phyloP scores from a whole-genome alignment of 2,113 vertebrate genomes.

The Equus przewalskii region DNA sequence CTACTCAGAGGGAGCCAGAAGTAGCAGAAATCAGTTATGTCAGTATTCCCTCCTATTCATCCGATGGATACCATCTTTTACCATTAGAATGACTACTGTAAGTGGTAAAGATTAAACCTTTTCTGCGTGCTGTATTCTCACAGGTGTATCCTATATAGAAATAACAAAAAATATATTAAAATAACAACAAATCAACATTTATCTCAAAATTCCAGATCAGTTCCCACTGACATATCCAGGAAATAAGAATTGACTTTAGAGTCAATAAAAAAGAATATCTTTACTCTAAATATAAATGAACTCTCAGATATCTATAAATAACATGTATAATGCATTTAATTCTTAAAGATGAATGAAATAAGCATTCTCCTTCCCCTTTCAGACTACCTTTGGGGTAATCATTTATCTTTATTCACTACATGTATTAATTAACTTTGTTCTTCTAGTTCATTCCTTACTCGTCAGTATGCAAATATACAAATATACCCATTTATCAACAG shows the following conservation, averaged over 20 bases:
- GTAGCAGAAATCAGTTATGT: not conserved
- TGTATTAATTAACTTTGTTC: not conserved
- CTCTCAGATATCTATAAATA: not conserved
- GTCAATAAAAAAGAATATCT: not conserved
- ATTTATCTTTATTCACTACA: slow-evolving; percentile 16
- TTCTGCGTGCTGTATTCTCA: not conserved
- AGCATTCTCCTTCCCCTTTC: not conserved
- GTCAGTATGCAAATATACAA: slow-evolving; percentile 12
- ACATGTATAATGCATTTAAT: not conserved
- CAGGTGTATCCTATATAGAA: not conserved
- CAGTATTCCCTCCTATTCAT: not conserved
- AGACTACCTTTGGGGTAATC: not conserved
- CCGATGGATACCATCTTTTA: not conserved
- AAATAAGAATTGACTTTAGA: not conserved
- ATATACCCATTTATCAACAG: not conserved
- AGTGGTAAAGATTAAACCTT: not conserved
- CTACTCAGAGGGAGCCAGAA: not conserved
- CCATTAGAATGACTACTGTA: not conserved
- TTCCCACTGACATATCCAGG: not conserved
- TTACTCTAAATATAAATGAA: slow-evolving; percentile 23
- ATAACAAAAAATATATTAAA: not conserved
- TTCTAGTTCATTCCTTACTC: not conserved
- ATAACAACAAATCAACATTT: not conserved
- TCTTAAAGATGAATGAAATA: slow-evolving; percentile 11
- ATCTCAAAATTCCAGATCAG: not conserved